These are phyloP conservation scores for Numenius phaeopus DNA, from an alignment of 2,797 vertebrate species.

Conservation along the genomic window DNA sequence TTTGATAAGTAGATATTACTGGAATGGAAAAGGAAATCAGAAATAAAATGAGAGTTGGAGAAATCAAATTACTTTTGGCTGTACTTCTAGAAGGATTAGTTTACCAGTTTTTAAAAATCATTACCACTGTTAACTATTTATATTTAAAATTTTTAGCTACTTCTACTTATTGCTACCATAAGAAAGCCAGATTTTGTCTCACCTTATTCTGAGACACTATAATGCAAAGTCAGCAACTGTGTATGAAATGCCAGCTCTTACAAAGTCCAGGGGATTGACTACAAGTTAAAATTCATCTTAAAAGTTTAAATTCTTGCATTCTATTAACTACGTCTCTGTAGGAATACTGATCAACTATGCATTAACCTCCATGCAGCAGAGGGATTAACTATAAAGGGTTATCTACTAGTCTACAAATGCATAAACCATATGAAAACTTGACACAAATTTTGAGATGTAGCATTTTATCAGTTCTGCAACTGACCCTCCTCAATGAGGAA, in stretches of 20 bases:
- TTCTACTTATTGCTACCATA: not conserved
- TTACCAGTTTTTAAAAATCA: constrained; percentile 7
- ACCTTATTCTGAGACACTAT: not conserved
- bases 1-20: not conserved
- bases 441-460: not conserved
- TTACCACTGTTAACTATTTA: not conserved
- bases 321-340: not conserved
- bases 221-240: not conserved
- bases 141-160: not conserved
- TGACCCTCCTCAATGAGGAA: not conserved
- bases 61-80: not conserved
- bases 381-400: not conserved
- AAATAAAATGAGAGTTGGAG: not conserved
- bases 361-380: not conserved
- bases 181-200: not conserved
- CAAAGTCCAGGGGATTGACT: not conserved
- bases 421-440: not conserved
- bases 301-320: not conserved
- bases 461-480: not conserved
- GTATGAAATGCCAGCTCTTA: not conserved
- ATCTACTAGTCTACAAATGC: not conserved
- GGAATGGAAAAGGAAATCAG: not conserved
- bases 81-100: not conserved
- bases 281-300: not conserved
- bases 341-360: not conserved